Conservation (phyloP, 2,113 vertebrate genomes). For the Pedionomus torquatus region DNA sequence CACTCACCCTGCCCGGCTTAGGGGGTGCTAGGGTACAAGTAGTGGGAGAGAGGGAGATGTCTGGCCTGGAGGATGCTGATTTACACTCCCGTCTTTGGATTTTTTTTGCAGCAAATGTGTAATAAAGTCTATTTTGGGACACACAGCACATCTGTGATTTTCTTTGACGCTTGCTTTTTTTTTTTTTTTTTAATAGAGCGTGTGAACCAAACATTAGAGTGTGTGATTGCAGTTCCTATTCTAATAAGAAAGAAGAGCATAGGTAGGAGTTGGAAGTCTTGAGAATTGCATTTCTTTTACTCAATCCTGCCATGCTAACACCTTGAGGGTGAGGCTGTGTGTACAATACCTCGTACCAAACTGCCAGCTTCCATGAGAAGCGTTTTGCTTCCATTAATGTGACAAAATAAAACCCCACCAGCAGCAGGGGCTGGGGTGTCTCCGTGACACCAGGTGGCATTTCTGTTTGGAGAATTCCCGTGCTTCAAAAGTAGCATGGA, state of each 20-base stretch:
- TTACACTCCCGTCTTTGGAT: neutral
- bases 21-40: neutral
- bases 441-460: neutral
- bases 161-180: neutral
- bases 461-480: neutral
- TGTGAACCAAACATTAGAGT: neutral
- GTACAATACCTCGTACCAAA: neutral
- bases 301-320: neutral
- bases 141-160: neutral
- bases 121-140: slow-evolving; percentile 8
- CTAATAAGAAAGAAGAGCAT: neutral
- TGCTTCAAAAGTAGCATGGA: neutral
- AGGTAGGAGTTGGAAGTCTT: neutral
- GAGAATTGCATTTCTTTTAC: neutral
- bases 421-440: neutral
- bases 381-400: neutral
- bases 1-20: fast-evolving
- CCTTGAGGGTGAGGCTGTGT: neutral
- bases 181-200: neutral
- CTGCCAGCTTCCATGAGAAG: neutral
- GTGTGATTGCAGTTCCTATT: neutral
- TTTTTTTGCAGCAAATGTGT: neutral
- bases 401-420: neutral
- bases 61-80: neutral
- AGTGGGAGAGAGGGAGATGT: neutral